These are phyloP conservation scores for Cariama cristata DNA, from an alignment of 2,113 vertebrate species.

Conservation along the genomic window DNA sequence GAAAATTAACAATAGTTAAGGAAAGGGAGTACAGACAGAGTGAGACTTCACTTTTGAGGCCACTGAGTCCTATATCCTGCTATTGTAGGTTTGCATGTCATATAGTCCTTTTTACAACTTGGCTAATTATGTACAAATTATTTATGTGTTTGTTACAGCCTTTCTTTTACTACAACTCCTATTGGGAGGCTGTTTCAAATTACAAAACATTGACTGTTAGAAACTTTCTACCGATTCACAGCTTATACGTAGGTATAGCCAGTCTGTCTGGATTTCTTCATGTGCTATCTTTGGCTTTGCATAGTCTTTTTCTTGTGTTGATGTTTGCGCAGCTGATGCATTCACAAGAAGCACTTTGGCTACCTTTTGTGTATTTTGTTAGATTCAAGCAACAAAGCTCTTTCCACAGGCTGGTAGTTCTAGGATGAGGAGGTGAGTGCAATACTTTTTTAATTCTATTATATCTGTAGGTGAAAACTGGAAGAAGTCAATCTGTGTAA, in stretches of 20 bases:
- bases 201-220: neutral
- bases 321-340: neutral
- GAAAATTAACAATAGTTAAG: neutral
- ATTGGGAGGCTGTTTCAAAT: neutral
- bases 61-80: neutral
- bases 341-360: neutral
- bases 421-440: neutral
- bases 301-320: neutral
- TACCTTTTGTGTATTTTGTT: neutral
- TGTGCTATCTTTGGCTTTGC: neutral
- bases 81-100: neutral
- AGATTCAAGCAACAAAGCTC: neutral
- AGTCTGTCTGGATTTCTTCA: neutral
- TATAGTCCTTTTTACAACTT: neutral
- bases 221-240: neutral
- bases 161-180: neutral
- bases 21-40: neutral
- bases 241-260: neutral
- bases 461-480: neutral
- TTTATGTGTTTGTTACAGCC: neutral
- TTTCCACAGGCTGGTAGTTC: neutral
- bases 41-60: neutral
- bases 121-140: neutral
- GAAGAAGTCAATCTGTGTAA: neutral
- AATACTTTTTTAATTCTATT: neutral